Evolutionary conservation across 2,113 vertebrate genomes (phyloP).

Genomic region (Clarias magur): DNA sequence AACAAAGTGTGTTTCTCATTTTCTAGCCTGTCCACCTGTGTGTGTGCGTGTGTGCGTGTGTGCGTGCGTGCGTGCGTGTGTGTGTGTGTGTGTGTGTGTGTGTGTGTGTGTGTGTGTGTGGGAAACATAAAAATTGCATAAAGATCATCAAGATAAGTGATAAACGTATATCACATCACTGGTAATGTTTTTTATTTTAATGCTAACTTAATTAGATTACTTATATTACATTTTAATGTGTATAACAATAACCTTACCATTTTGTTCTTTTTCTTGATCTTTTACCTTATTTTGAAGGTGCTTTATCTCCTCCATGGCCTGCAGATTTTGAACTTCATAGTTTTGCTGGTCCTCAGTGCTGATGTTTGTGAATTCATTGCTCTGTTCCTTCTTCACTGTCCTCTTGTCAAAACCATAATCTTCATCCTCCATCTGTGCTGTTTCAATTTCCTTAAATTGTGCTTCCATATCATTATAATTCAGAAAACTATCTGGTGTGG

Average conservation of each 20-base stretch:
- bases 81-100: no score
- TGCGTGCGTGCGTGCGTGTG: no score
- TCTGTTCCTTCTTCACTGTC: slow-evolving; percentile 72
- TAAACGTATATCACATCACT: background rate
- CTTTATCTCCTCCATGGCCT: slow-evolving; percentile 73
- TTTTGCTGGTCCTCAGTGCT: slow-evolving; percentile 27
- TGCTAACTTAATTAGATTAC: background rate
- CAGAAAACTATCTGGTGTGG: background rate
- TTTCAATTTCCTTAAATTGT: background rate
- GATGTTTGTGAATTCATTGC: slow-evolving; percentile 75
- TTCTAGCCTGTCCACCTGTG: slow-evolving; percentile 76
- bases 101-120: background rate
- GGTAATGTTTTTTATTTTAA: background rate
- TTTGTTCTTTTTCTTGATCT: slow-evolving; percentile 35
- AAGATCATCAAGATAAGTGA: no score
- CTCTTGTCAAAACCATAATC: slow-evolving; percentile 74
- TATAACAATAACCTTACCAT: background rate
- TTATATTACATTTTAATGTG: background rate
- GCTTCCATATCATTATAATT: slow-evolving; percentile 3
- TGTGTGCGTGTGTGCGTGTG: background rate
- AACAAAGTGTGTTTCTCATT: slow-evolving; percentile 73
- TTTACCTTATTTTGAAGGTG: slow-evolving; percentile 72
- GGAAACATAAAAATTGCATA: background rate
- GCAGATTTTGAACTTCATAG: slow-evolving; percentile 69
- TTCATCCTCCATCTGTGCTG: slow-evolving; percentile 15